Conservation (phyloP, 37 sponge, comb jelly and placozoan genomes). For the Beroe ovata region DNA sequence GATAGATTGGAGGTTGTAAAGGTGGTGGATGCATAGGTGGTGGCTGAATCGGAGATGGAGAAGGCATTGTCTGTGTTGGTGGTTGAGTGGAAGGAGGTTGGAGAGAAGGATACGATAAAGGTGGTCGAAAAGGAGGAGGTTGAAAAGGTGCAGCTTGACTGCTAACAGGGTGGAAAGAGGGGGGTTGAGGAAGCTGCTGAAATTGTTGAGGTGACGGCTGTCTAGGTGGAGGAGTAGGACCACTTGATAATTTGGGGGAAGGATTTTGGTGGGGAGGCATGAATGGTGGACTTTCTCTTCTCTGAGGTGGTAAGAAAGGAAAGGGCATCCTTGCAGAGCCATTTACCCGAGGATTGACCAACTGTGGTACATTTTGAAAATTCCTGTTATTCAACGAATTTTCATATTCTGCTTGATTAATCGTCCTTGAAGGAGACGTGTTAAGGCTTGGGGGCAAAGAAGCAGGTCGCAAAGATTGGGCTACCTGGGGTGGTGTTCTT, state of each 20-base stretch:
- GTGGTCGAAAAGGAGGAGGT: not conserved
- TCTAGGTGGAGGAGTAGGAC: not conserved
- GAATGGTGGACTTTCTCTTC: not conserved
- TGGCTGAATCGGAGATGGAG: not conserved
- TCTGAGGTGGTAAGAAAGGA: not conserved
- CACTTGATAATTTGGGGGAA: not conserved
- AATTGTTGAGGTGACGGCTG: not conserved
- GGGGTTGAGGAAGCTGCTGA: not conserved
- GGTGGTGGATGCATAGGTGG: not conserved
- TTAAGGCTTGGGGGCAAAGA: constrained; percentile 27
- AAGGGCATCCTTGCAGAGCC: not conserved
- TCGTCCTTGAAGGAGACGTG: constrained; percentile 13
- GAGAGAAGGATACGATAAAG: not conserved
- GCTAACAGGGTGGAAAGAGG: not conserved
- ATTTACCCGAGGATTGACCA: not conserved
- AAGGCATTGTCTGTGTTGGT: not conserved
- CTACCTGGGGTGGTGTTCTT: constrained; percentile 28
- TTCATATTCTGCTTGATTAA: not conserved
- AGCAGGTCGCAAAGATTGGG: not conserved
- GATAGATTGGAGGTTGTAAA: not conserved
- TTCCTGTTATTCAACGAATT: constrained; percentile 10
- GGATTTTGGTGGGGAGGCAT: constrained; percentile 4
- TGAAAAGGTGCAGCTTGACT: not conserved
- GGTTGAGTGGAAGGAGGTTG: not conserved
- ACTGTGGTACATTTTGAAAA: not conserved